Evolutionary conservation across 2,797 vertebrate genomes (phyloP), one percentile per base, ranked within the genome.

Genomic region (Pristis pectinata): DNA sequence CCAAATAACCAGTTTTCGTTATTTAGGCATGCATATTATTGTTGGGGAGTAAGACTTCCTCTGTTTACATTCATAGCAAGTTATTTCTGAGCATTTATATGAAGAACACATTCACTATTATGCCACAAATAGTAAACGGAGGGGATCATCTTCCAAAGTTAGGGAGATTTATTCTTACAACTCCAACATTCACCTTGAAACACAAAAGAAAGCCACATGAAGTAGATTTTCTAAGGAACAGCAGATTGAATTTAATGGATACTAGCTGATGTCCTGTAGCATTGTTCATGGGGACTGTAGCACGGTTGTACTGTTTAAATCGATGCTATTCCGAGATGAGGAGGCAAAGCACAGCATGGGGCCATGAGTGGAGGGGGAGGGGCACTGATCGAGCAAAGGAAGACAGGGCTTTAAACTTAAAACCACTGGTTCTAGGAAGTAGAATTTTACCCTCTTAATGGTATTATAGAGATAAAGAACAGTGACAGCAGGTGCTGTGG

Each of bases 201-300:
- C n/a, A 89, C 13, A 64, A 30, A 85, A 89, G 59, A 61, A 91
- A 64, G 53, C n/a, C 61, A 67, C 30, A 13, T 61, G 83, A 87
- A 67, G 19, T 67, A 41, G 61, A 91, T 91, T 91, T 91, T n/a
- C 87, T 41, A 91, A 91, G 87, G n/a, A 91, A 67, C 13, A 91
- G 61, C 59, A 67, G n/a, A 91, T 91, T 91, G 56, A 64, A 91
- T 91, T 91, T 91, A 91, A 91, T 41, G 87, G 87, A 67, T 91
- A 37, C 87, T 67, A 37, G 49, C 61, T 91, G 87, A 67, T 91
- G n/a, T 91, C 19, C 59, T 41, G 59, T 4, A 91, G 2, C 61
- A 37, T 91, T 91, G 17, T 41, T 91, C 59, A 91, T 64, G 82
- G 82, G 82, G 82, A 1, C 49, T 13, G 82, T 27, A 56, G 49